A percentile compares a stretch with the other conserved stretches of the same genome.
These are phyloP conservation scores for Eurystomus gularis DNA, from an alignment of 2,113 vertebrate genomes.

Conservation along the genomic window DNA sequence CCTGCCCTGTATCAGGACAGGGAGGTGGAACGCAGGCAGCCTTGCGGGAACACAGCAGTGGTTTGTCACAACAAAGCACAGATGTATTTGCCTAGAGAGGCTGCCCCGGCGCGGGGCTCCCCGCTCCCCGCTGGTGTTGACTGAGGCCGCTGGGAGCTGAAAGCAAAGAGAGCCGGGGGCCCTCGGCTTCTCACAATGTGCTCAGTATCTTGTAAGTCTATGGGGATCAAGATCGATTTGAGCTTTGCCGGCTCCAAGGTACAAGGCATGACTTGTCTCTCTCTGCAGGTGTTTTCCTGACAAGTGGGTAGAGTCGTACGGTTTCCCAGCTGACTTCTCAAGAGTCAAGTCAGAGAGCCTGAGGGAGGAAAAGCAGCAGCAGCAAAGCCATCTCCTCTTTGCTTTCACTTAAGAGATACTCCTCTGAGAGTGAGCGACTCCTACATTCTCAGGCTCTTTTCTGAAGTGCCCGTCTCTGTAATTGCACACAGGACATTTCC, in stretches of 20 bases:
- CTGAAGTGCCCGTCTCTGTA: not conserved
- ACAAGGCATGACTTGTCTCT: slow-evolving; percentile 26
- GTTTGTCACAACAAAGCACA: slow-evolving; percentile 41
- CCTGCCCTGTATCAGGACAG: not conserved
- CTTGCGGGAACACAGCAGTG: not conserved
- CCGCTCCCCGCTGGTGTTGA: not conserved
- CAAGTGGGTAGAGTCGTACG: not conserved
- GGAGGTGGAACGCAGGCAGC: not conserved
- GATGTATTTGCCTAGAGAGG: not conserved
- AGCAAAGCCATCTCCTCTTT: slow-evolving; percentile 44
- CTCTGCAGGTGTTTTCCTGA: slow-evolving; percentile 55
- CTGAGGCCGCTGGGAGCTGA: slow-evolving; percentile 28
- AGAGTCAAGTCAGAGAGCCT: slow-evolving; percentile 34
- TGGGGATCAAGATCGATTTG: not conserved
- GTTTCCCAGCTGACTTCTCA: slow-evolving; percentile 55
- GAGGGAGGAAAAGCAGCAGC: slow-evolving; percentile 43
- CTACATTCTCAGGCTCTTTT: not conserved
- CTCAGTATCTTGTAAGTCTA: not conserved
- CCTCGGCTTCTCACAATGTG: not conserved
- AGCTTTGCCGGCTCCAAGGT: slow-evolving; percentile 16
- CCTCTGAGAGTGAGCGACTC: not conserved
- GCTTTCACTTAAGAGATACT: slow-evolving; percentile 27
- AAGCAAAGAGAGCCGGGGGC: slow-evolving; percentile 36
- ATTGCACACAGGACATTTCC: not conserved
- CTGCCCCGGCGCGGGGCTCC: not conserved